Base-by-base conservation (phyloP, 2,113 vertebrate species). In the Ammospiza caudacuta region DNA sequence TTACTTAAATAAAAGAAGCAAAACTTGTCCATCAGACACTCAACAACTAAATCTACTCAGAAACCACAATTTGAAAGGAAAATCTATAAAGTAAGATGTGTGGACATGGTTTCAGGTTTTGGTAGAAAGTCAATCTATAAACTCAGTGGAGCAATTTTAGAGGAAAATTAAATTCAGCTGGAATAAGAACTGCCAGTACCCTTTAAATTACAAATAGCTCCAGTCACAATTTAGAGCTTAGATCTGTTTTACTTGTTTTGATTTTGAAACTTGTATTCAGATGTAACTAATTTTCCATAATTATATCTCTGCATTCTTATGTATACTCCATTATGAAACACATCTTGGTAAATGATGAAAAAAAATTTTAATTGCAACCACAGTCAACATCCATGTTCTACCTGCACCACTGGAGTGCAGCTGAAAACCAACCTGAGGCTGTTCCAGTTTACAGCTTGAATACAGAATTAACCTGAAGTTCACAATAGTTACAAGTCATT, bases 61-160 rank as follows among this genome's bases (percentile, higher is more conserved):
- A 84, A 84, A 95, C 66, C 86, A 49, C 37, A 52, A 20, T 59
- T 75, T 86, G 90, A 74, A 96, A 92, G 61, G 44, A 92, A 94
- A 96, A 93, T 92, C 85, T 92, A 57, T 95, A 94, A 95, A 89
- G 37, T 72, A 68, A 94, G 61, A 93, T 68, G 57, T 78, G 73
- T 61, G 41, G 64, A 75, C 49, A 75, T 0, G 6, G 79, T 69
- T 92, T 83, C 61, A 75, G 49, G 11, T 83, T 91, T 87, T 83
- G 43, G 59, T 66, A 3, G 4, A 81, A 92, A 93, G 59, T 88
- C 62, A 83, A 91, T 94, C 64, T 68, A 83, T 81, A 88, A 83
- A 86, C 25, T 68, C 82, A 88, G 59, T 61, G 44, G 41, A 96
- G 76, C 55, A 92, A 90, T 90, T 83, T 74, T 47, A 80, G 61